Conservation (phyloP, 2,888 invertebrate genomes). For the Lasioglossum lativentre region DNA sequence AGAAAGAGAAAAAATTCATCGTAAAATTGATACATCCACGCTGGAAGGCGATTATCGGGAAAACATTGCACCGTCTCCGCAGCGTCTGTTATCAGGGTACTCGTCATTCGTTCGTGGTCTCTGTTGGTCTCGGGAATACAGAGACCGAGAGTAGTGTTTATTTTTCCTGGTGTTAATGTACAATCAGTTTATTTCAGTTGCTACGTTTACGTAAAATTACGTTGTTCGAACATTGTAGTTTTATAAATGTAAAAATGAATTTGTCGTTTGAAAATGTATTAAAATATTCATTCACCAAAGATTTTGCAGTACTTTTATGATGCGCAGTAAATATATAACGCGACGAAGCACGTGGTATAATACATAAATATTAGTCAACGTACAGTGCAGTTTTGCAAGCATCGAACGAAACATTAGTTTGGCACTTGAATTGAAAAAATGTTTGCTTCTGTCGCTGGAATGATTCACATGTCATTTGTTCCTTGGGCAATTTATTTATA, state of each 20-base stretch:
- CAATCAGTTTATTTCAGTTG: neutral
- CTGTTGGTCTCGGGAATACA: conserved; percentile 50
- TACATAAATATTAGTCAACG: neutral
- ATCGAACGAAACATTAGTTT: too few species aligned
- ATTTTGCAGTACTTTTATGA: neutral
- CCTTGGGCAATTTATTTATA: too few species aligned
- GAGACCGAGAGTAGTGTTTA: conserved; percentile 27
- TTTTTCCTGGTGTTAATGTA: conserved; percentile 1
- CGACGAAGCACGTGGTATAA: too few species aligned
- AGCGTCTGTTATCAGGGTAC: conserved; percentile 58
- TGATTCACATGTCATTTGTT: too few species aligned
- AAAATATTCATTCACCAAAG: neutral
- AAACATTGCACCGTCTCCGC: conserved; percentile 67
- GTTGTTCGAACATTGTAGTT: neutral
- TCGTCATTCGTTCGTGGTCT: conserved; percentile 40
- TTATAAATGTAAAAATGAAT: neutral
- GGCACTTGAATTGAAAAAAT: neutral
- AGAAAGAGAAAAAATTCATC: conserved; percentile 64
- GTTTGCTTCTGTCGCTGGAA: too few species aligned
- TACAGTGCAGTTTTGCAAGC: too few species aligned
- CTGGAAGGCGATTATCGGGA: conserved; percentile 65
- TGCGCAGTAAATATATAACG: neutral
- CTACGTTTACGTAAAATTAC: neutral
- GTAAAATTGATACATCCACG: conserved; percentile 74
- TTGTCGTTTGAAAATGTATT: neutral